Evolutionary conservation across 2,888 invertebrate genomes (phyloP), one percentile per base, ranked within the genome.

Genomic region (Chymomyza amoena): DNA sequence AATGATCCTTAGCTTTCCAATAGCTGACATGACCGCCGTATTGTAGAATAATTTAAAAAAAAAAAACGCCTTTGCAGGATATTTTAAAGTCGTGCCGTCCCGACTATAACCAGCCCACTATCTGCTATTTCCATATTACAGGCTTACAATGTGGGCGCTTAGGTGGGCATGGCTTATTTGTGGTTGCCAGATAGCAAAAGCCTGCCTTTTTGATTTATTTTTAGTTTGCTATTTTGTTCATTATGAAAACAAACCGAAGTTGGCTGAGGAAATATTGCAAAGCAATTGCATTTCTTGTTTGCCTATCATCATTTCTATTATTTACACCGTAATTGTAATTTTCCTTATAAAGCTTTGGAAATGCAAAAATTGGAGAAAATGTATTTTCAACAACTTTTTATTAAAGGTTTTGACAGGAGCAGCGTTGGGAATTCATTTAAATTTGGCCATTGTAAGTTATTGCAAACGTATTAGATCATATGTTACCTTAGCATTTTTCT

Each of bases 101-200:
- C 32, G 32, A 25, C 25, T 25, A 4, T 25, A 25, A 25, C 25
- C 25, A 25, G 25, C 25, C 25, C 1, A 25, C 25, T 25, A 25
- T 25, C 25, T 25, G 15, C n/a, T 54, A 54, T 54, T 54, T 54
- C 18, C 16, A 54, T 16, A n/a, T 20, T 16, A 54, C 36, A 9
- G 52, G 6, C 16, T 54, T 54, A 78, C 69, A n/a, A 78, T 78
- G 78, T 61, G 62, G 76, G 70, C 76, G 76, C 73, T 78, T 78
- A 69, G 78, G 73, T 73, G 66, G 68, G 69, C 25, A 68, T 75
- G 78, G 70, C 69, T 78, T 76, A 79, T 72, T 80, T 78, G 78
- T 76, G 76, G 78, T 67, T 72, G 25, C 61, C 67, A 67, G 68
- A 66, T 72, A 25, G 20, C 57, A 28, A 25, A 18, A 25, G 0